phyloP scores from a whole-genome alignment of 2,113 vertebrate species.

The Corvus hawaiiensis region DNA sequence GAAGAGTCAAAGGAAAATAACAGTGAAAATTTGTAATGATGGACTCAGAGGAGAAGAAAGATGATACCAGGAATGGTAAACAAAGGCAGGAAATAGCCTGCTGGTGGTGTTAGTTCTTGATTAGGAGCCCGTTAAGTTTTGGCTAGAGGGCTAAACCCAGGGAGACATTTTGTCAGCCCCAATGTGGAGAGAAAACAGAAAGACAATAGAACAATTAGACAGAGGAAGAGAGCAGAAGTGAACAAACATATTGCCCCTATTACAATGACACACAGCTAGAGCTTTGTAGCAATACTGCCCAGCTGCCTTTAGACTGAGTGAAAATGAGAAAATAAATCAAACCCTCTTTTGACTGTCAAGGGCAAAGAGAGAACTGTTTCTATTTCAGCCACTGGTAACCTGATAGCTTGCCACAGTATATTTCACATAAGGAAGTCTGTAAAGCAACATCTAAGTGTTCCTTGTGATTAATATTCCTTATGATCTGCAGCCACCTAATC shows the following conservation, averaged over 20 bases:
- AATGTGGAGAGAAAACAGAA: slow-evolving; percentile 34
- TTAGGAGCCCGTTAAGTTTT: slow-evolving; percentile 44
- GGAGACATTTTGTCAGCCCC: slow-evolving; percentile 42
- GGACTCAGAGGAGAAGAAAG: slow-evolving; percentile 16
- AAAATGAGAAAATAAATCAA: slow-evolving; percentile 74
- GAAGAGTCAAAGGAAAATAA: background rate
- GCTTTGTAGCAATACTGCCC: slow-evolving; percentile 62
- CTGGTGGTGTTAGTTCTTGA: slow-evolving; percentile 45
- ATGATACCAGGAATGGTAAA: slow-evolving; percentile 15
- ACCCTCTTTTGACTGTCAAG: slow-evolving; percentile 66
- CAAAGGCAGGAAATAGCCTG: slow-evolving; percentile 51
- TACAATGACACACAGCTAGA: slow-evolving; percentile 26
- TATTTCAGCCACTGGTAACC: slow-evolving; percentile 53
- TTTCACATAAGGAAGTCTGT: slow-evolving; percentile 50
- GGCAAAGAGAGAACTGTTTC: slow-evolving; percentile 58
- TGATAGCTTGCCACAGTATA: slow-evolving; percentile 1
- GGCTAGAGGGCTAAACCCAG: slow-evolving; percentile 55
- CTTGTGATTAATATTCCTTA: slow-evolving; percentile 56
- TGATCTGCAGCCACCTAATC: slow-evolving; percentile 44
- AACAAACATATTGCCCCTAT: slow-evolving; percentile 39
- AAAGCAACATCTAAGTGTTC: slow-evolving; percentile 21
- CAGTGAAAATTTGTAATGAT: background rate
- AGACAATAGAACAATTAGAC: slow-evolving; percentile 48
- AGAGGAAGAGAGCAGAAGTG: slow-evolving; percentile 50
- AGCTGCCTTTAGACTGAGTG: slow-evolving; percentile 67